These are phyloP conservation scores for Stegostoma tigrinum DNA, from an alignment of 2,113 vertebrate genomes.

Conservation along the genomic window DNA sequence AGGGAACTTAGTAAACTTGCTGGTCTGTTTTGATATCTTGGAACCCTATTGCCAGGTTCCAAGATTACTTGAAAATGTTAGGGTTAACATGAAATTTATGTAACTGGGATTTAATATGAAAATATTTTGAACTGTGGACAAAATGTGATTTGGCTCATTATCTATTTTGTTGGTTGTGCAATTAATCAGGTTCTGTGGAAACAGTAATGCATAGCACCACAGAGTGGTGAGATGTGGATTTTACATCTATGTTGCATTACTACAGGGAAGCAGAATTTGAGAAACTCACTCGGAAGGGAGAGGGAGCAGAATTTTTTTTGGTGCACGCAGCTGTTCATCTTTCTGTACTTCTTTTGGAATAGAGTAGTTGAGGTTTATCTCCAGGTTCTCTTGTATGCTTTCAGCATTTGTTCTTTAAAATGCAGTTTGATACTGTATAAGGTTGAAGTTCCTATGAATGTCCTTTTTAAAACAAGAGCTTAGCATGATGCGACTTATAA, in stretches of 20 bases:
- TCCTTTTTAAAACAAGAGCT: not conserved
- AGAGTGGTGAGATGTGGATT: slow-evolving; percentile 4
- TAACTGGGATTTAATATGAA: not conserved
- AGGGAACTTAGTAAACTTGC: not conserved
- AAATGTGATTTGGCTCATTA: not conserved
- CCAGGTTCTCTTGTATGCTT: not conserved
- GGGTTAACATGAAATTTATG: not conserved
- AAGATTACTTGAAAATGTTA: not conserved
- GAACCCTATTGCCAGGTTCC: not conserved
- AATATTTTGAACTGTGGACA: not conserved
- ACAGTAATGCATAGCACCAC: slow-evolving; percentile 1
- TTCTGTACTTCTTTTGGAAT: not conserved
- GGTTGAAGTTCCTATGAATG: not conserved
- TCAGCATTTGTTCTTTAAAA: not conserved
- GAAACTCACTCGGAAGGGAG: not conserved
- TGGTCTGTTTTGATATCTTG: not conserved
- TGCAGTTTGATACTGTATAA: not conserved
- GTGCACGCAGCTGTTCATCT: not conserved
- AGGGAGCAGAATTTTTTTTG: not conserved
- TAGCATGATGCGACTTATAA: not conserved
- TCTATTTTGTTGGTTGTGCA: not conserved
- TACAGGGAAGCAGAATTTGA: not conserved
- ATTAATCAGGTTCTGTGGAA: not conserved
- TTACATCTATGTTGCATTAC: not conserved
- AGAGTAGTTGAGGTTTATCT: not conserved